Evolutionary conservation across 1,140 invertebrate genomes (phyloP).

Genomic region (Medauroidea extradentata): DNA sequence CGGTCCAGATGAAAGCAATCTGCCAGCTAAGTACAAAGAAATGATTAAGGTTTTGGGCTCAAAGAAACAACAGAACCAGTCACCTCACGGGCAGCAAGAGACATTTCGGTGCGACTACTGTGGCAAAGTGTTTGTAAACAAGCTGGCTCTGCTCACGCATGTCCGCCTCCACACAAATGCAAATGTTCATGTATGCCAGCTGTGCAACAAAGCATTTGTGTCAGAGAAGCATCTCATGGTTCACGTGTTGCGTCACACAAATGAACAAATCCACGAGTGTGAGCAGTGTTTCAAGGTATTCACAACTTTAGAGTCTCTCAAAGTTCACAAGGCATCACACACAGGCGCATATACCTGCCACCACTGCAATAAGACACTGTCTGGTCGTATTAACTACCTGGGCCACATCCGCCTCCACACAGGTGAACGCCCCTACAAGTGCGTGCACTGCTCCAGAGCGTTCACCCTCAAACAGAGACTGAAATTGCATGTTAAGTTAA

Average conservation of each 20-base stretch:
- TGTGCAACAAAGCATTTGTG: slow-evolving; percentile 48
- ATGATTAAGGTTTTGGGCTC: too few species aligned
- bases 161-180: slow-evolving; percentile 73
- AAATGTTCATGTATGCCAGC: slow-evolving; percentile 70
- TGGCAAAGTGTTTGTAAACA: neutral
- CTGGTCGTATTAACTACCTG: neutral
- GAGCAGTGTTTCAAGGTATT: slow-evolving; percentile 5
- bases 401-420: slow-evolving; percentile 4
- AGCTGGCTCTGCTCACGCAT: slow-evolving; percentile 63
- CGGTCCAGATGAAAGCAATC: too few species aligned
- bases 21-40: too few species aligned
- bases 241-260: slow-evolving; percentile 10
- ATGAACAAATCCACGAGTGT: slow-evolving; percentile 8
- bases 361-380: slow-evolving; percentile 5
- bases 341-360: neutral
- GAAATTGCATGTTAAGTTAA: neutral
- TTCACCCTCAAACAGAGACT: slow-evolving; percentile 5
- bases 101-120: slow-evolving; percentile 6
- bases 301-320: slow-evolving; percentile 1
- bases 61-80: neutral
- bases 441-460: neutral
- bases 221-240: slow-evolving; percentile 3
- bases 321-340: slow-evolving; percentile 5
- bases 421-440: slow-evolving; percentile 5
- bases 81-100: too few species aligned